Conservation (phyloP, 2,797 vertebrate species). For the Thaleichthys pacificus region DNA sequence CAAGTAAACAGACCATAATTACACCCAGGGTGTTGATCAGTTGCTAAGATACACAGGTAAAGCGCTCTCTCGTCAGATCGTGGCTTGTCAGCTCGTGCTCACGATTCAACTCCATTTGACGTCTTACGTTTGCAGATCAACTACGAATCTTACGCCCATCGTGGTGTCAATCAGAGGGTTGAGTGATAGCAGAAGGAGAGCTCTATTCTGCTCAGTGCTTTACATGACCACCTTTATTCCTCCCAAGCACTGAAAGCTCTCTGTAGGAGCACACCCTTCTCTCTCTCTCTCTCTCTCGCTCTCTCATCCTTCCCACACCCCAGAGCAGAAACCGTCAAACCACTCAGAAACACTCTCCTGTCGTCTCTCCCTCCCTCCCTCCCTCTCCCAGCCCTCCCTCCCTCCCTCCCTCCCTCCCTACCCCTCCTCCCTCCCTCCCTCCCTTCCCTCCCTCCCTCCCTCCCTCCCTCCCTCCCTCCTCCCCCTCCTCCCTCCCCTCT, state of each 20-base stretch:
- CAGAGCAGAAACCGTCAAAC: slow-evolving; percentile 1
- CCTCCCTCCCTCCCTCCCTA: background rate
- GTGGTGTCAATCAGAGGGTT: background rate
- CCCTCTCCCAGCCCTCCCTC: slow-evolving; percentile 5
- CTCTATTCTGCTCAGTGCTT: slow-evolving; percentile 22
- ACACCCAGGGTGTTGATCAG: slow-evolving; percentile 42
- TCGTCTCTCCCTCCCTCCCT: slow-evolving; percentile 26
- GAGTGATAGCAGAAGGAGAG: background rate
- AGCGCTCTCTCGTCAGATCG: slow-evolving; percentile 52
- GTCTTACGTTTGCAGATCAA: slow-evolving; percentile 29
- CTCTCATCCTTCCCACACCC: slow-evolving; percentile 38
- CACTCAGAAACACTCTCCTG: slow-evolving; percentile 35
- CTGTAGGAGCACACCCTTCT: slow-evolving; percentile 46
- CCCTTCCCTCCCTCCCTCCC: slow-evolving; percentile 28
- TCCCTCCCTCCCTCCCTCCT: slow-evolving; percentile 7
- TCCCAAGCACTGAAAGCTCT: slow-evolving; percentile 54
- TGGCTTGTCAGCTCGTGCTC: slow-evolving; percentile 43
- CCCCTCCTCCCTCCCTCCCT: slow-evolving; percentile 25
- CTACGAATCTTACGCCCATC: background rate
- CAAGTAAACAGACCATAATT: slow-evolving; percentile 60
- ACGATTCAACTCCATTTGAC: slow-evolving; percentile 33
- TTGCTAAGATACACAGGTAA: slow-evolving; percentile 52
- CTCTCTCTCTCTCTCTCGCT: slow-evolving; percentile 46
- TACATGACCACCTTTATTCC: slow-evolving; percentile 37
- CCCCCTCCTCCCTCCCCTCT: background rate